Conservation (phyloP, 2,797 vertebrate species). For the Hylomyscus alleni region DNA sequence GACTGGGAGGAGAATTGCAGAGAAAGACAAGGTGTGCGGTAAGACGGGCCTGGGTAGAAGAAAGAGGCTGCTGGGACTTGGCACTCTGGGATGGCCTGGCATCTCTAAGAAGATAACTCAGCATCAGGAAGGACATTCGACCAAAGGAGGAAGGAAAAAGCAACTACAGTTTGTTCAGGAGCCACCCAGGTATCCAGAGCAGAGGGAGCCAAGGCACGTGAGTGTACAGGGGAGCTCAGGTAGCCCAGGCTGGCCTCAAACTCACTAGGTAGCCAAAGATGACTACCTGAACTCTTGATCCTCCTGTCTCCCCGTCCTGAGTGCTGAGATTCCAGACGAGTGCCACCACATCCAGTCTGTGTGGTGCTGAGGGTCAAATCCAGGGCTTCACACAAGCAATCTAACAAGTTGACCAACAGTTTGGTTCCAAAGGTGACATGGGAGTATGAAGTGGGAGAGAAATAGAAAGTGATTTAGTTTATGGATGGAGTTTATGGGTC, state of each 20-base stretch:
- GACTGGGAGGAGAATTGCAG: background rate
- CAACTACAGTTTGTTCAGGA: background rate
- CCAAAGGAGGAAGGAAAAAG: background rate
- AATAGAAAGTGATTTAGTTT: background rate
- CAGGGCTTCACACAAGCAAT: background rate
- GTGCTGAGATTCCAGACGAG: background rate
- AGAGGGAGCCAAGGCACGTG: rapidly evolving
- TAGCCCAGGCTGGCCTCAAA: background rate
- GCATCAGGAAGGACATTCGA: background rate
- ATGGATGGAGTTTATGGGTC: too few relatives aligned
- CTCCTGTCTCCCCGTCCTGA: background rate
- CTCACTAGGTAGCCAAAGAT: background rate
- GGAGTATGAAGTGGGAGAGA: background rate
- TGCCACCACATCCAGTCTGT: background rate
- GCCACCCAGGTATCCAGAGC: background rate
- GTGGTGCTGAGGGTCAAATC: background rate
- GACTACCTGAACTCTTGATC: background rate
- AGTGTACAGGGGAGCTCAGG: background rate
- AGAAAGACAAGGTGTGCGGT: background rate
- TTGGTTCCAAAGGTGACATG: background rate
- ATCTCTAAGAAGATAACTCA: background rate
- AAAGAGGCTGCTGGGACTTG: background rate
- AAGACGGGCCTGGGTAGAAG: background rate
- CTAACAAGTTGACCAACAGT: background rate
- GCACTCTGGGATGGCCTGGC: background rate